Evolutionary conservation across 2,797 vertebrate species (phyloP).

Genomic region (Sebastiscus albofasciatus): DNA sequence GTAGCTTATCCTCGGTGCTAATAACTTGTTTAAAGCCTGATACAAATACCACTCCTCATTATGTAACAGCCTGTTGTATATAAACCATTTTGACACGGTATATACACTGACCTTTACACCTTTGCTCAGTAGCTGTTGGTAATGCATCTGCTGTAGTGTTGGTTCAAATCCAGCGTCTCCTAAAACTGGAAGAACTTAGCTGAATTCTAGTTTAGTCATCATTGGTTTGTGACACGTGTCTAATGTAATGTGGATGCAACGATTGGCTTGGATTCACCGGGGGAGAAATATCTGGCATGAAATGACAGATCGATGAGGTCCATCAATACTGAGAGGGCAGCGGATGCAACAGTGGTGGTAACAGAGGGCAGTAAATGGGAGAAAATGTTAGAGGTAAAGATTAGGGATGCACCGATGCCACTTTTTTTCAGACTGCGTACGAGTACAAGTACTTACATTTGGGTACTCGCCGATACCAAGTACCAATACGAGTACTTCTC

Average conservation of each 20-base stretch:
- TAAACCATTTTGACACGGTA: background rate
- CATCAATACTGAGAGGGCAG: background rate
- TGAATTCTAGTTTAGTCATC: background rate
- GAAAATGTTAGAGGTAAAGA: background rate
- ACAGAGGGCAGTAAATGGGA: background rate
- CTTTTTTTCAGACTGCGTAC: too few species aligned
- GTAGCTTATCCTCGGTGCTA: background rate
- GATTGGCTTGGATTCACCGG: background rate
- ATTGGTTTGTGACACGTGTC: background rate
- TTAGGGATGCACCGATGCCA: too few species aligned
- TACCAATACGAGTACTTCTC: too few species aligned
- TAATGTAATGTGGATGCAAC: background rate
- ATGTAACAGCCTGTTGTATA: background rate
- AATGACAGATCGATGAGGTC: constrained; percentile 15
- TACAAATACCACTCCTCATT: background rate
- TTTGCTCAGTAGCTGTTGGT: background rate
- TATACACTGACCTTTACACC: constrained; percentile 5
- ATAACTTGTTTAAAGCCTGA: background rate
- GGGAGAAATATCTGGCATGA: background rate
- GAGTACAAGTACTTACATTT: too few species aligned
- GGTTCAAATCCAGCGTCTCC: background rate
- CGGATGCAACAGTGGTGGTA: background rate
- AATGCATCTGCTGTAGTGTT: background rate
- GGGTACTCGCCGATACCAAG: too few species aligned
- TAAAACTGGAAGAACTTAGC: background rate